Conservation (phyloP, 2,888 invertebrate species). For the Camptogramma bilineatum region DNA sequence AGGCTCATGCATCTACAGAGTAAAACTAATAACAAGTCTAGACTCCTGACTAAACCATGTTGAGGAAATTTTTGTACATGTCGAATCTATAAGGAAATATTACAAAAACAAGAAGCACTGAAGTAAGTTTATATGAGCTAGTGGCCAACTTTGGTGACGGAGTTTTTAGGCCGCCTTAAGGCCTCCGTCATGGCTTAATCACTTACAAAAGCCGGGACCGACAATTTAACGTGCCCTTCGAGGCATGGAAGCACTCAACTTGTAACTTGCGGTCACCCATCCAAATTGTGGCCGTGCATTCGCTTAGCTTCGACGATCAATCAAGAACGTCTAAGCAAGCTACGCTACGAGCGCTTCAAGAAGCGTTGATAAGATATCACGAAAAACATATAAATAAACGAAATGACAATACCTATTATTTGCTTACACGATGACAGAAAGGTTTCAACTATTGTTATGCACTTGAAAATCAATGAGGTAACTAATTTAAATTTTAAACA, state of each 20-base stretch:
- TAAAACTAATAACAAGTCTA: constrained; percentile 24
- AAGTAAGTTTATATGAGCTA: no score
- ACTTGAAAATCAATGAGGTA: constrained; percentile 13
- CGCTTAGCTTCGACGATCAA: no score
- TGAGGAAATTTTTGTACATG: constrained; percentile 5
- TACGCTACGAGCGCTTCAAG: no score
- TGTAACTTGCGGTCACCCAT: no score
- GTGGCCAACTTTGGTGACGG: no score
- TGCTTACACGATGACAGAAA: constrained; percentile 1
- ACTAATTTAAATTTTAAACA: constrained; percentile 12
- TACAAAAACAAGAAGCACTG: neutral
- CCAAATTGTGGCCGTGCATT: no score
- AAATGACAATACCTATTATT: neutral
- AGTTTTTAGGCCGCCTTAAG: no score
- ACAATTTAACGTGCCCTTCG: no score
- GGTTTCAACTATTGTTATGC: constrained; percentile 1
- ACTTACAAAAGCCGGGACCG: no score
- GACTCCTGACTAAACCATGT: constrained; percentile 11
- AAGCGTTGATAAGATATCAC: neutral
- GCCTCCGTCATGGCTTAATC: no score
- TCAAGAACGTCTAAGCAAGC: no score
- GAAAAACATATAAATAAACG: neutral
- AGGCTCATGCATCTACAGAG: constrained; percentile 8
- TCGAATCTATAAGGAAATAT: constrained; percentile 12
- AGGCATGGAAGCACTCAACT: no score